Base-by-base conservation (phyloP, 2,797 vertebrate genomes). In the Botia almorhae region DNA sequence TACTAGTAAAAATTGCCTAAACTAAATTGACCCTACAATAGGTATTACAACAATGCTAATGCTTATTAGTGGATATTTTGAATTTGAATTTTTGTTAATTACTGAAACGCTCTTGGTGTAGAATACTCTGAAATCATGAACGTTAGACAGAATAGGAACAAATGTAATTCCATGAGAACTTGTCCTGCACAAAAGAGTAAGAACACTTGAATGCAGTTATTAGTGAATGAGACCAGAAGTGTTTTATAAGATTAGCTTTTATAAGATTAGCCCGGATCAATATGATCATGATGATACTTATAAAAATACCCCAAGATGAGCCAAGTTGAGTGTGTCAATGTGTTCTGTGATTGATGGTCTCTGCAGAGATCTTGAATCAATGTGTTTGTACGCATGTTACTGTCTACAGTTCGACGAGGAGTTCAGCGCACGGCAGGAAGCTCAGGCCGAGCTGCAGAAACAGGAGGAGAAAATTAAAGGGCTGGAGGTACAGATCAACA, bases 321-420 rank as follows among this genome's bases (percentile, higher is more conserved):
- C 85, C 53, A 11, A 76, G 8, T 8, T 50, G 8, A 7, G 81
- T 84, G 84, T 88, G 74, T 85, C 86, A 83, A 90, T 85, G 60
- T 84, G 72, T 84, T 90, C 80, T 16, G 19, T 11, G 74, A 39
- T 77, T 87, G 83, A 86, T 88, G 84, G n/a, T 80, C 61, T 87
- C 88, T 90, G 72, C 29, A 53, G 85, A 89, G 90, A 91, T 87
- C 33, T 91, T 33, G 33, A 3, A 33, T 33, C 33, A 33, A 33
- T 33, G 33, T 33, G 33, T 33, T 33, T 33, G 72, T 87, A 5
- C 88, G 51, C 10, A 8, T 91, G 46, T 87, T 90, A 64, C 87
- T 94, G 64, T n/a, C 92, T 92, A 13, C 94, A 99, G 98, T 98
- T 99, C 86, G 97, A 99, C 90, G 97, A 98, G 89, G 98, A 99